Percentiles rank a stretch among this genome's conserved stretches.
phyloP scores from a whole-genome alignment of 2,113 vertebrate species.

The Alectura lathami region DNA sequence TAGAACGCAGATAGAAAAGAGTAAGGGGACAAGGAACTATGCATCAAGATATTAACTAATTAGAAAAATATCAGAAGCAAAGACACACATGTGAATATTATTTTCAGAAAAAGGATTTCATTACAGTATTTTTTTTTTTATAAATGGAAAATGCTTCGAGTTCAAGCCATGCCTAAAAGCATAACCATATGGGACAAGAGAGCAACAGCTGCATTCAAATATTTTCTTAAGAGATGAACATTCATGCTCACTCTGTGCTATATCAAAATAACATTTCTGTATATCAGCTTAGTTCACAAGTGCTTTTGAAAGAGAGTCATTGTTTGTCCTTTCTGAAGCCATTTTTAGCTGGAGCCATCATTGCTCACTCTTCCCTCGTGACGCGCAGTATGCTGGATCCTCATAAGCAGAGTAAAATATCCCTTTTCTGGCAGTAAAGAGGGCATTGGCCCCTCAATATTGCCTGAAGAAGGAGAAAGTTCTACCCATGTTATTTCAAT shows the following conservation, averaged over 20 bases:
- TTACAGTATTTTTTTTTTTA: slow-evolving; percentile 54
- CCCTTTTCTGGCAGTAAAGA: slow-evolving; percentile 21
- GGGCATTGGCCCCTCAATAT: neutral
- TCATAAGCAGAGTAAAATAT: neutral
- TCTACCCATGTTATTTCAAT: slow-evolving; percentile 2
- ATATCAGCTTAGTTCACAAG: slow-evolving; percentile 13
- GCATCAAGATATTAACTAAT: slow-evolving; percentile 56
- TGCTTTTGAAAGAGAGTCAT: neutral
- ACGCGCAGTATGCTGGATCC: neutral
- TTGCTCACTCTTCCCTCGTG: neutral
- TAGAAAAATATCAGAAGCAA: slow-evolving; percentile 65
- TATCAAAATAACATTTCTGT: slow-evolving; percentile 10
- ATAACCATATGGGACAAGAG: slow-evolving; percentile 67
- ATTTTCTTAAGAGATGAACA: slow-evolving; percentile 67
- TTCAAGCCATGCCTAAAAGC: slow-evolving; percentile 65
- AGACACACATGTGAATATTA: slow-evolving; percentile 48
- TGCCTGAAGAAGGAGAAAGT: slow-evolving; percentile 26
- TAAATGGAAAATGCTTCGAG: slow-evolving; percentile 71
- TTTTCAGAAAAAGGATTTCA: slow-evolving; percentile 63
- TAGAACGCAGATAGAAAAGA: neutral
- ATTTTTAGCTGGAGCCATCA: neutral
- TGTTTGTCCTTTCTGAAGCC: neutral
- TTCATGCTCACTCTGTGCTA: neutral
- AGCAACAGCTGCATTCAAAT: slow-evolving; percentile 64
- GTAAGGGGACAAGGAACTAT: neutral